Evolutionary conservation across 2,888 invertebrate genomes (phyloP).

Genomic region (Hydriomena furcata): DNA sequence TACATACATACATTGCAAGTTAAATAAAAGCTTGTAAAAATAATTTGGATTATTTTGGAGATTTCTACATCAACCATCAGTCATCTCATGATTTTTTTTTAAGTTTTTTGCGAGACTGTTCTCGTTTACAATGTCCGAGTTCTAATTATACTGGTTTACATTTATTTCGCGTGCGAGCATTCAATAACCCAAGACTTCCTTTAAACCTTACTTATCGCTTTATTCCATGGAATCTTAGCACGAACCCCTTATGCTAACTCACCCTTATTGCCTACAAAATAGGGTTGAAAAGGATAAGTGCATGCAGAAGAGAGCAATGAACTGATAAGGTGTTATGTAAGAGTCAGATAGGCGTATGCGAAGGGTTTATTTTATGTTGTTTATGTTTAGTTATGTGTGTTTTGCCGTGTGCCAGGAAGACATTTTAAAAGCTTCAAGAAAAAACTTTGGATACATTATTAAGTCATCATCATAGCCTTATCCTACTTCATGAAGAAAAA

Average conservation of each 20-base stretch:
- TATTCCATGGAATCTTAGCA: constrained; percentile 33
- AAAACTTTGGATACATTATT: too few relatives aligned
- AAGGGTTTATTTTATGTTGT: constrained; percentile 12
- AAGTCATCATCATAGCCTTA: too few relatives aligned
- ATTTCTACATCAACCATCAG: too few relatives aligned
- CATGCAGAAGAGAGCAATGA: constrained; percentile 8
- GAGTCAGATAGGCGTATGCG: constrained; percentile 22
- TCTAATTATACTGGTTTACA: constrained; percentile 30
- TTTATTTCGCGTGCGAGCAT: constrained; percentile 36
- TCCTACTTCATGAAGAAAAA: too few relatives aligned
- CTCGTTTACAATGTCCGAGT: constrained; percentile 6
- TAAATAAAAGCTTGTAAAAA: too few relatives aligned
- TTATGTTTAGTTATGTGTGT: neutral
- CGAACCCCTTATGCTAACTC: constrained; percentile 13
- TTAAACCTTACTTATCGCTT: constrained; percentile 33
- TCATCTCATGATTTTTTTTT: too few relatives aligned
- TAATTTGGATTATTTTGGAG: too few relatives aligned
- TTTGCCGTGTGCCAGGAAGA: neutral
- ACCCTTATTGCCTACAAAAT: constrained; percentile 12
- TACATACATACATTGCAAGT: too few relatives aligned
- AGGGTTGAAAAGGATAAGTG: constrained; percentile 19
- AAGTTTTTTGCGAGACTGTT: too few relatives aligned
- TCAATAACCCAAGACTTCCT: constrained; percentile 35
- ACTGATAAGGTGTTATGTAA: constrained; percentile 36
- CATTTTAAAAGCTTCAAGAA: neutral